Evolutionary conservation across 2,797 vertebrate genomes (phyloP).

Genomic region (Bovichtus variegatus): DNA sequence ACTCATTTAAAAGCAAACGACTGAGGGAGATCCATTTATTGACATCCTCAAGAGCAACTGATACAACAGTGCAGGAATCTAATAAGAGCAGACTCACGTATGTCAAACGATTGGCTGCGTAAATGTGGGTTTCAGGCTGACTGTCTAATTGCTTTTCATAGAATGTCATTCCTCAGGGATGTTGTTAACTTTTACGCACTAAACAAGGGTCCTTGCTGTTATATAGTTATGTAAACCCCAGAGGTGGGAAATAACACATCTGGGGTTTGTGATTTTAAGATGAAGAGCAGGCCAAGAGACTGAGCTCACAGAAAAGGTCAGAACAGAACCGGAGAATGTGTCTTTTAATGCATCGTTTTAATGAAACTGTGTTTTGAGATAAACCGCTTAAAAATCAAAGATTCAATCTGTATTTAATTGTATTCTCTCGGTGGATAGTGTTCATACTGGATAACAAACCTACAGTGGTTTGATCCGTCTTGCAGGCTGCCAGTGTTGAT

Average conservation of each 20-base stretch:
- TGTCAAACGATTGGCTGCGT: conserved; percentile 68
- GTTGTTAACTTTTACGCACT: conserved; percentile 70
- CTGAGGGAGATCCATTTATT: conserved; percentile 58
- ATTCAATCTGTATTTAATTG: neutral
- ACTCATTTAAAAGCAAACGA: conserved; percentile 63
- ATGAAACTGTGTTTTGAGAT: conserved; percentile 4
- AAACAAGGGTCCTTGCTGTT: conserved; percentile 56
- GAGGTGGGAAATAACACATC: conserved; percentile 55
- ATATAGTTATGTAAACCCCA: conserved; percentile 63
- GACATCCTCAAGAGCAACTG: conserved; percentile 62
- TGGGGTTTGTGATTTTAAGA: conserved; percentile 55
- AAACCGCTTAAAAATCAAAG: neutral
- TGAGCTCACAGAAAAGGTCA: conserved; percentile 21
- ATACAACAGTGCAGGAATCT: conserved; percentile 51
- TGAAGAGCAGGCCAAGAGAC: conserved; percentile 20
- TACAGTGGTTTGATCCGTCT: conserved; percentile 16
- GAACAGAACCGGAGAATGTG: conserved; percentile 27
- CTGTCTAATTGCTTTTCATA: conserved; percentile 77
- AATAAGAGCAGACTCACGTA: conserved; percentile 67
- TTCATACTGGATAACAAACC: conserved; percentile 25
- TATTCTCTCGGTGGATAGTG: neutral
- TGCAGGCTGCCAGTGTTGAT: conserved; percentile 19
- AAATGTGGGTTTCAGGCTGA: conserved; percentile 59
- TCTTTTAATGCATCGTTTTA: conserved; percentile 39
- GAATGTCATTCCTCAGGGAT: conserved; percentile 66